Base-by-base conservation (phyloP, 2,888 invertebrate species). In the Brachynemurus nebulosus region DNA sequence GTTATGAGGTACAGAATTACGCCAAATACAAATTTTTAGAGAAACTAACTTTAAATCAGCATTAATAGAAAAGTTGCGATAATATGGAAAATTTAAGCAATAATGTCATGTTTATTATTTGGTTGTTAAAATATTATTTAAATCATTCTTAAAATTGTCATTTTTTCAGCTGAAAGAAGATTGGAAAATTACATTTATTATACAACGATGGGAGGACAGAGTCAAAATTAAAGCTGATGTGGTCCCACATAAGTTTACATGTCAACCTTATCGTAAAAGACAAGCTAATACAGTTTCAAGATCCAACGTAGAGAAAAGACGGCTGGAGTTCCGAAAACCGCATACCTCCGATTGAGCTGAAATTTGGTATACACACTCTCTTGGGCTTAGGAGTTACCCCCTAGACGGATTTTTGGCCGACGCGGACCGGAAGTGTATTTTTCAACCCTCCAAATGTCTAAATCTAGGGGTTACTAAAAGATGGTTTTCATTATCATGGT, bases 191-290 rank as follows among this genome's bases (percentile, higher is more conserved):
- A 40, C 39, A 19, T 33, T 18, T 38, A 33, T 40, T 44, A 40
- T 14, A 39, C 40, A 17, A 27, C 27, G 44, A 20, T 38, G 44
- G 38, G 40, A 40, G 33, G 44, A 34, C 34, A 30, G 18, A 34
- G 30, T 40, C 30, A 44, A 18, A 27, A 44, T 39, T 23, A 40
- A 44, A 40, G 11, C 12, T 30, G 38, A 25, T 38, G 45, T 38
- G 11, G 36, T 42, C 37, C 42, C 42, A 34, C 45, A 42, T 21
- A 45, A 45, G 38, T 45, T 46, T 39, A 30, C 27, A n/a, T 46
- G 39, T 38, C 42, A 46, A 25, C 42, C 46, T 35, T 27, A 33
- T n/a, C 41, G 37, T 30, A 16, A 21, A 33, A 2, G 23, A 7
- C 35, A 20, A 9, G 21, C 33, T 7, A 36, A 27, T 14, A 25